Percentiles rank a stretch among this genome's conserved stretches.
Evolutionary conservation across 2,113 vertebrate genomes (phyloP).

Genomic region (Zosterops lateralis): DNA sequence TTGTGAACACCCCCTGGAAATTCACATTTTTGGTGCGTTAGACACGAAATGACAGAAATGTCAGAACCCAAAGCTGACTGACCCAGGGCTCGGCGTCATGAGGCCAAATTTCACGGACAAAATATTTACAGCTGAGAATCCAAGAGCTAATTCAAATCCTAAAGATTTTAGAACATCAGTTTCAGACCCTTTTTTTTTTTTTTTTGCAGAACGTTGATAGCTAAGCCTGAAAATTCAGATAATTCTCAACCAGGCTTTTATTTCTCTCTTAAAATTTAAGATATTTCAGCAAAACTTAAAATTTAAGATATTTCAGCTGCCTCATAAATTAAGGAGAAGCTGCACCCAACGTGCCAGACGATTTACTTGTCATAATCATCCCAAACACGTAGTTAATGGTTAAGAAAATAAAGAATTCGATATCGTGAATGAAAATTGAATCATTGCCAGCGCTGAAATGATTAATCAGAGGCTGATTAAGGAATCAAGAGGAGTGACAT

Average conservation of each 20-base stretch:
- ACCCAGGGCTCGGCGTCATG: not conserved
- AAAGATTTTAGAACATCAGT: not conserved
- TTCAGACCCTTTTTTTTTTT: not conserved
- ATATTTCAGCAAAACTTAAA: not conserved
- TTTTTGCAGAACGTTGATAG: not conserved
- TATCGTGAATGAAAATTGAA: not conserved
- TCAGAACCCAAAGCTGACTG: not conserved
- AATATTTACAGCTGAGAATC: not conserved
- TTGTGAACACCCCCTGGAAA: not conserved
- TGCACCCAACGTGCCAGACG: rapidly evolving
- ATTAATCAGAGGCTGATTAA: not conserved
- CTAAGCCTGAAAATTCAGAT: not conserved
- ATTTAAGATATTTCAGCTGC: not conserved
- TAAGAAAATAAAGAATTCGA: not conserved
- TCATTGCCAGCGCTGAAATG: not conserved
- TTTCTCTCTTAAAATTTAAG: not conserved
- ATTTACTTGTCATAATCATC: not conserved
- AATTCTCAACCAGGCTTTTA: not conserved
- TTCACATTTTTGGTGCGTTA: not conserved
- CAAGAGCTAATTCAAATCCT: too few species aligned
- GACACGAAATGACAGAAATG: rapidly evolving
- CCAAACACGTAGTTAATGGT: not conserved
- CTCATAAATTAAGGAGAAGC: not conserved
- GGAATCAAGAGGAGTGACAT: not conserved
- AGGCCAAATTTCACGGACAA: not conserved